Percentiles rank a stretch among this genome's conserved stretches.
These are phyloP conservation scores for Cyclophora albipunctata DNA, from an alignment of 2,888 invertebrate genomes.

Conservation along the genomic window DNA sequence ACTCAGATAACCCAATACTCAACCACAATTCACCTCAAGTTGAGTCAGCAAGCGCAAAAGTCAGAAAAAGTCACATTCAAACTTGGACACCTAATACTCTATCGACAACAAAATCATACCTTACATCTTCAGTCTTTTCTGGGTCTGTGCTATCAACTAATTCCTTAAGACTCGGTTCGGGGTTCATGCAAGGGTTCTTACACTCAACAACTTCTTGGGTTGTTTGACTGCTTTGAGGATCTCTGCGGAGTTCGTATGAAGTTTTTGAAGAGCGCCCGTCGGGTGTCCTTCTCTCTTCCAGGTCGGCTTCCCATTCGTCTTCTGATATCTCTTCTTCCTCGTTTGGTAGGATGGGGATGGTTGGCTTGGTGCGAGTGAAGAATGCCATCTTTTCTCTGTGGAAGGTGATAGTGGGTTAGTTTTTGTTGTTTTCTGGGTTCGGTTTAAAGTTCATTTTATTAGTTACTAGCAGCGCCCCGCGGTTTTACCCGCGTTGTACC, in stretches of 20 bases:
- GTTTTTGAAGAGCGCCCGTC: slow-evolving; percentile 67
- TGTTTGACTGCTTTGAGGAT: neutral
- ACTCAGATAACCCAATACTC: no score
- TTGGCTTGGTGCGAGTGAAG: slow-evolving; percentile 88
- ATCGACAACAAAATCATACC: slow-evolving; percentile 89
- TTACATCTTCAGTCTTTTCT: slow-evolving; percentile 69
- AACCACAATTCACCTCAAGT: no score
- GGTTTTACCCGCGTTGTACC: no score
- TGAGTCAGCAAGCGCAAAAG: no score
- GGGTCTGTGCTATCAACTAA: slow-evolving; percentile 37
- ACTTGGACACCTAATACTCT: slow-evolving; percentile 90
- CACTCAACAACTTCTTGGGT: slow-evolving; percentile 46
- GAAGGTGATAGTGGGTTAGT: slow-evolving; percentile 17
- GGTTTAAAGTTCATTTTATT: no score
- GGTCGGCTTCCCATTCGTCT: slow-evolving; percentile 66
- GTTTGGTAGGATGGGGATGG: slow-evolving; percentile 83
- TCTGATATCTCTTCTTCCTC: slow-evolving; percentile 73
- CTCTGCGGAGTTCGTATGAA: slow-evolving; percentile 49
- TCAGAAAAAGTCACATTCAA: slow-evolving; percentile 43
- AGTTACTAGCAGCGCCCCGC: no score
- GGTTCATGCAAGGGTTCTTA: slow-evolving; percentile 48
- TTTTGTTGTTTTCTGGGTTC: neutral
- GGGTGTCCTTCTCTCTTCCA: slow-evolving; percentile 60
- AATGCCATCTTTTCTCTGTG: slow-evolving; percentile 97
- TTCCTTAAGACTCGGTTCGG: slow-evolving; percentile 7